Evolutionary conservation across 2,113 vertebrate genomes (phyloP).

Genomic region (Recurvirostra avosetta): DNA sequence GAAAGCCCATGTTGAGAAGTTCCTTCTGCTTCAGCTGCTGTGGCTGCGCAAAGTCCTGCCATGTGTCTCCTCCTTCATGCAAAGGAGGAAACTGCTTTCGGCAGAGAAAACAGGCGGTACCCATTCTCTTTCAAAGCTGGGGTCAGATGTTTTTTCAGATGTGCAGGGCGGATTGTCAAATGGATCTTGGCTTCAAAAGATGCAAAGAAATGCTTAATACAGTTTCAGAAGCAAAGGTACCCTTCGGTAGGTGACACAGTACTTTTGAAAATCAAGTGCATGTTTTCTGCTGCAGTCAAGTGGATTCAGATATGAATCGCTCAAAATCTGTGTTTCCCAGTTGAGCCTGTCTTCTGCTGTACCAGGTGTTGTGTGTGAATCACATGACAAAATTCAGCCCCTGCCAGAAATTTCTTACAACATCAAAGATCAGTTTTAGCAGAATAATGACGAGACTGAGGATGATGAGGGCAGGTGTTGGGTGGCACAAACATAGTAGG

Average conservation of each 20-base stretch:
- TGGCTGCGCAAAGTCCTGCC: not conserved
- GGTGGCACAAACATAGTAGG: not conserved
- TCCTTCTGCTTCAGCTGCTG: not conserved
- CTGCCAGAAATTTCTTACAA: not conserved
- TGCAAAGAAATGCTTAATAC: not conserved
- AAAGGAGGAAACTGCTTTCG: not conserved
- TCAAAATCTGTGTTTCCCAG: not conserved
- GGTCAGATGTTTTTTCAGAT: not conserved
- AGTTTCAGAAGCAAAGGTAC: not conserved
- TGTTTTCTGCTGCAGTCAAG: not conserved
- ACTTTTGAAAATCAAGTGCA: not conserved
- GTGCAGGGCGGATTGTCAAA: not conserved
- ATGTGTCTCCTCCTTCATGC: not conserved
- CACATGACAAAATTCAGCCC: not conserved
- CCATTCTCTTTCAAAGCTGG: not conserved
- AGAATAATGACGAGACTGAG: not conserved
- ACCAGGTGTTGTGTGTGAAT: not conserved
- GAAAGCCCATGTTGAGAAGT: not conserved
- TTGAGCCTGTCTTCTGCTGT: not conserved
- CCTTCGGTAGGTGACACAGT: not conserved
- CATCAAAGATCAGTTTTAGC: not conserved
- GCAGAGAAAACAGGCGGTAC: not conserved
- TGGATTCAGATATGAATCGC: not conserved
- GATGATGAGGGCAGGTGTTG: not conserved
- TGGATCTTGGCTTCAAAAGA: not conserved